phyloP scores from a whole-genome alignment of 2,888 invertebrate species.

The Drosophila maculinotata region DNA sequence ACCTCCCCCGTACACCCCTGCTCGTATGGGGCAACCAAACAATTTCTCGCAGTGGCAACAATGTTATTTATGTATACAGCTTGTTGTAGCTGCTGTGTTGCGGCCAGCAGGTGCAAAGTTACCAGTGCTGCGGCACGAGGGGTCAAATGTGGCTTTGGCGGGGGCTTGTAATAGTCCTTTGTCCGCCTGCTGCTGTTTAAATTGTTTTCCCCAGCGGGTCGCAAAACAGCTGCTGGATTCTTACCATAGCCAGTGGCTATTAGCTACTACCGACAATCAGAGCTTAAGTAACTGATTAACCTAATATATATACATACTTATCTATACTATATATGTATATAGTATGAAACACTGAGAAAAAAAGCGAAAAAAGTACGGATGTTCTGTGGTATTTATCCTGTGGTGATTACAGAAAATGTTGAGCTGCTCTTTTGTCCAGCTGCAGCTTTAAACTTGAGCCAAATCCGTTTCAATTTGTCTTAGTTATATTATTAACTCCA shows the following conservation, averaged over 20 bases:
- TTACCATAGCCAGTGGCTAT: conserved; percentile 62
- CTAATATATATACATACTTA: not conserved
- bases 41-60: conserved; percentile 58
- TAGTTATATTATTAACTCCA: conserved; percentile 30
- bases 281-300: conserved; percentile 49
- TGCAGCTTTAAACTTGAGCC: conserved; percentile 15
- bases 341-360: not conserved
- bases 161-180: conserved; percentile 48
- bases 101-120: conserved; percentile 69
- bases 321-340: not conserved
- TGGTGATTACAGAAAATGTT: not conserved
- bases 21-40: conserved; percentile 22
- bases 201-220: conserved; percentile 59
- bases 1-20: not conserved
- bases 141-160: not conserved
- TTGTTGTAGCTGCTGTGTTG: conserved; percentile 44
- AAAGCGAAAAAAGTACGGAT: too few relatives aligned
- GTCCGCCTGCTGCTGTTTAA: conserved; percentile 52
- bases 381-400: not conserved
- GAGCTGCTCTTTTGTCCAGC: not conserved
- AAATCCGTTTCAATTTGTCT: conserved; percentile 52
- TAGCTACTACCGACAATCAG: conserved; percentile 50
- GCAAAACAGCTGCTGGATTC: conserved; percentile 14
- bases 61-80: conserved; percentile 70
- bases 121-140: not conserved